Evolutionary conservation across 2,113 vertebrate genomes (phyloP).

Genomic region (Monopterus albus): DNA sequence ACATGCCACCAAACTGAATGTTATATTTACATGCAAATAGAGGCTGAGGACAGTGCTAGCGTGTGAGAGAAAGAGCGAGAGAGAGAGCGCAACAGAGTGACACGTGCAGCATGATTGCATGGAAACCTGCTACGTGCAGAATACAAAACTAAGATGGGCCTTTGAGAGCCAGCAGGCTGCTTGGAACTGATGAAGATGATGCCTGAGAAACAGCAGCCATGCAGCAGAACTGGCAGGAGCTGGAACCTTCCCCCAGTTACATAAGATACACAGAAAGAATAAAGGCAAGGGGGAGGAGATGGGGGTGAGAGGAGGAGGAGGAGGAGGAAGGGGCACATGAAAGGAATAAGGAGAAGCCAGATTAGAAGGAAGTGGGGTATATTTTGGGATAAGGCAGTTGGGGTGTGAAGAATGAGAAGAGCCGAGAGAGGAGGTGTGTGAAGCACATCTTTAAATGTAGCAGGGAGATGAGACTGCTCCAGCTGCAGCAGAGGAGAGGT

Average conservation of each 20-base stretch:
- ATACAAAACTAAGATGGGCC: constrained; percentile 41
- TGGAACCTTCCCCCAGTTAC: constrained; percentile 72
- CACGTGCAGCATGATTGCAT: constrained; percentile 27
- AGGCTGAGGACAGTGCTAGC: constrained; percentile 2
- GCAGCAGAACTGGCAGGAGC: constrained; percentile 74
- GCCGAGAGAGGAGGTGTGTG: constrained; percentile 13
- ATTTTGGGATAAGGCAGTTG: constrained; percentile 34
- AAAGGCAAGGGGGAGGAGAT: constrained; percentile 32
- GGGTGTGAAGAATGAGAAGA: constrained; percentile 17
- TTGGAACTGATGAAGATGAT: constrained; percentile 58
- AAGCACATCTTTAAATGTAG: constrained; percentile 56
- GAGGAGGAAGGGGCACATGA: constrained; percentile 18
- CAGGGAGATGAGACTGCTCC: constrained; percentile 24
- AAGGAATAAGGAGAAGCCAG: constrained; percentile 44
- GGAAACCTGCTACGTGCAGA: constrained; percentile 12
- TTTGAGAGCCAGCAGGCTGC: constrained; percentile 38
- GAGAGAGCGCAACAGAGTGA: background rate
- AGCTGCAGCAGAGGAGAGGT: constrained; percentile 24
- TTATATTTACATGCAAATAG: constrained; percentile 45
- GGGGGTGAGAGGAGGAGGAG: background rate
- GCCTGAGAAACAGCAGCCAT: constrained; percentile 64
- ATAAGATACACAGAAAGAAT: constrained; percentile 76
- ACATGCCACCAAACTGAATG: constrained; percentile 36
- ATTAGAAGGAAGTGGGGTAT: constrained; percentile 55
- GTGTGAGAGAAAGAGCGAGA: background rate